Conservation (phyloP, 2,888 invertebrate species). For the Microplitis deprimator region DNA sequence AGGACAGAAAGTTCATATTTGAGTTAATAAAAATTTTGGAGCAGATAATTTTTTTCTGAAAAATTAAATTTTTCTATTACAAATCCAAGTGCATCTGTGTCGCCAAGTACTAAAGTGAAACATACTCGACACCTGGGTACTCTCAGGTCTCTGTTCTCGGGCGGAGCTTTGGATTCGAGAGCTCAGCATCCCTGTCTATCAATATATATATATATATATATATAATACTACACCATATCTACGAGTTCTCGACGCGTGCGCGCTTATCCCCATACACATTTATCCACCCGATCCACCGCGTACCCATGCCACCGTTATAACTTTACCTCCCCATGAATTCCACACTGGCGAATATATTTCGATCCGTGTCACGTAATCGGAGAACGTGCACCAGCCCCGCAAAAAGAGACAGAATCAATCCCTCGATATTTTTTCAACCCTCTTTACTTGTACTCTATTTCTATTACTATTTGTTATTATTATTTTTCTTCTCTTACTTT, state of each 20-base stretch:
- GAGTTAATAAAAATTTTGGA: too few relatives aligned
- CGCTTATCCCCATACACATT: slow-evolving; percentile 5
- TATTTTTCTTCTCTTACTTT: slow-evolving; percentile 8
- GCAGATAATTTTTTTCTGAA: too few relatives aligned
- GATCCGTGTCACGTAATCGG: slow-evolving; percentile 55
- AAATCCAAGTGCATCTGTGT: background rate
- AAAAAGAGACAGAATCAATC: slow-evolving; percentile 38
- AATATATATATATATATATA: slow-evolving; percentile 4
- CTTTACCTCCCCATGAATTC: slow-evolving; percentile 44
- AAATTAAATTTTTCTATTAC: background rate
- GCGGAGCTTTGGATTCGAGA: slow-evolving; percentile 66
- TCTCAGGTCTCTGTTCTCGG: slow-evolving; percentile 50
- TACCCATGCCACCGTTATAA: slow-evolving; percentile 28
- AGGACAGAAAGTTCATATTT: too few relatives aligned
- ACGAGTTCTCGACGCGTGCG: slow-evolving; percentile 46
- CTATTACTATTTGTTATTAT: background rate
- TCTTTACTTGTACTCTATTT: slow-evolving; percentile 39
- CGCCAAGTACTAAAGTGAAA: slow-evolving; percentile 43
- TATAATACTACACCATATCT: background rate
- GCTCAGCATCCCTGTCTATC: slow-evolving; percentile 34
- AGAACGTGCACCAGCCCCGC: slow-evolving; percentile 47
- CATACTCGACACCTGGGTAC: slow-evolving; percentile 6
- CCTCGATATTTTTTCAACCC: slow-evolving; percentile 34
- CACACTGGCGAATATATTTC: slow-evolving; percentile 49
- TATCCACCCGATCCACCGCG: slow-evolving; percentile 7